These are phyloP conservation scores for Raphicerus campestris DNA, from an alignment of 2,113 vertebrate genomes.

Conservation along the genomic window DNA sequence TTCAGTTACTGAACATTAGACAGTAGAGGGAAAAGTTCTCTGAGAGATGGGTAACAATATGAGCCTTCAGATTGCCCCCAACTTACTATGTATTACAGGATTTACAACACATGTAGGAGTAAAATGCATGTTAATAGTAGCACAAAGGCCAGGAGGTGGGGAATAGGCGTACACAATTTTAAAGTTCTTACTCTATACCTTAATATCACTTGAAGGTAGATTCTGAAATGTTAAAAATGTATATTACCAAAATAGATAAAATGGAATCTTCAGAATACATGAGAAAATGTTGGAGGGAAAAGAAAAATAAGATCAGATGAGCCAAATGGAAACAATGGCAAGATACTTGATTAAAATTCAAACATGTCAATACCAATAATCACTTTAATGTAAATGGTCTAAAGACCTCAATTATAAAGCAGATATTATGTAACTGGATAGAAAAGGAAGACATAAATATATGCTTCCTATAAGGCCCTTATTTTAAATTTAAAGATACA, in stretches of 20 bases:
- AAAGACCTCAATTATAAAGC: background rate
- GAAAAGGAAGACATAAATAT: conserved; percentile 12
- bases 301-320: background rate
- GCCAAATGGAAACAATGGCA: background rate
- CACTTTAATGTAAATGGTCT: background rate
- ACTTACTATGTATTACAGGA: background rate
- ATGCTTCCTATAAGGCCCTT: background rate
- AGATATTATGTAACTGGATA: background rate
- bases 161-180: background rate
- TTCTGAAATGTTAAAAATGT: background rate
- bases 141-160: background rate
- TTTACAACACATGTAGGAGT: background rate
- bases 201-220: conserved; percentile 10
- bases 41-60: background rate
- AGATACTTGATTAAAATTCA: background rate
- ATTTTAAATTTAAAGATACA: conserved; percentile 21
- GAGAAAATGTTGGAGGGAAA: background rate
- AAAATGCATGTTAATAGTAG: background rate
- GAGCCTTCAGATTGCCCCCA: background rate
- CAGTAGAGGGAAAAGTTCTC: background rate
- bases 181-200: background rate
- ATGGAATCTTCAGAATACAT: background rate
- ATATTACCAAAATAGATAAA: background rate
- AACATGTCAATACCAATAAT: background rate
- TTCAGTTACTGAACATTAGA: background rate